Base-by-base conservation (phyloP, 2,888 invertebrate species). In the Chrysolina haemoptera region DNA sequence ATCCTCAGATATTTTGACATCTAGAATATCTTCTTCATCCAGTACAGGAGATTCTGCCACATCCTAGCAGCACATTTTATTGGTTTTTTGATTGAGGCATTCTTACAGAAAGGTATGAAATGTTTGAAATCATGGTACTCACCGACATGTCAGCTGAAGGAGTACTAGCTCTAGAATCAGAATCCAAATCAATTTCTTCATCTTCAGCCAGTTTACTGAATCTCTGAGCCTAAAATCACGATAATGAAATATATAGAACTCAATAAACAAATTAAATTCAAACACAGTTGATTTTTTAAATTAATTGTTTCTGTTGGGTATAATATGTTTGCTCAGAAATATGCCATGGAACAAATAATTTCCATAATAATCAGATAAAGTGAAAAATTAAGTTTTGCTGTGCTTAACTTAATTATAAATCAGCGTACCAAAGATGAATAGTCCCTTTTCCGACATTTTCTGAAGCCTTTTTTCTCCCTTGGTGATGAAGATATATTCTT, bases 401-500 rank as follows among this genome's bases (percentile, higher is more conserved):
- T 35, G 35, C 35, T 8, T 35, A n/a, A 62, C 10, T 22, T 11
- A 62, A 22, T 22, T 22, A 4, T 62, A 20, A n/a, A 46, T 40
- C 46, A 18, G 62, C 65, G 74, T 76, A 83, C 83, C 82, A 82
- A 71, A 59, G 79, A 76, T 0, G 81, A 76, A 70, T 82, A 83
- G 62, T 82, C 84, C 70, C 79, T 81, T 64, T 81, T 82, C 65
- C 75, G 78, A 64, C 82, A 84, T 59, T 73, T 77, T n/a, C 71
- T 77, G 62, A 83, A 81, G 12, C 80, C 76, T 50, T 78, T 79
- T 84, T 88, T 83, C 86, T 89, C 80, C 88, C 89, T 85, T 87
- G 89, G 0, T 88, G 90, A 64, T 3, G 63, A 55, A 68, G 73
- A 71, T 70, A 72, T 63, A 43, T 20, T 48, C 50, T 71, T 72